A percentile compares a stretch with the other conserved stretches of the same genome.
These are phyloP conservation scores for Malurus cyaneus DNA, from an alignment of 2,113 vertebrate species.

Conservation along the genomic window DNA sequence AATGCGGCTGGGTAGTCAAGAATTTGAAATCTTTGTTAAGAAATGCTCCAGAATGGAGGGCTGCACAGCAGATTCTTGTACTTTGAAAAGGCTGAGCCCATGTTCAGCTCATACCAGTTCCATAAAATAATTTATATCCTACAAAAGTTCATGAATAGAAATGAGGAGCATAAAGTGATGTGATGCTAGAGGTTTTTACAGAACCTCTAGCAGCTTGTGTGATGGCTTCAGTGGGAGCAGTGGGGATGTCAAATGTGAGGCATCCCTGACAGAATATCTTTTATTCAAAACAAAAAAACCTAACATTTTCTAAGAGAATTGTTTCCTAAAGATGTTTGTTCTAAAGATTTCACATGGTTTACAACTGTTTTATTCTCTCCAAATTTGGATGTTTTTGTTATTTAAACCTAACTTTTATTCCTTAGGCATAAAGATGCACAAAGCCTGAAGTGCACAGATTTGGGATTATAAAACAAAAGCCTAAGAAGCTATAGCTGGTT, in stretches of 20 bases:
- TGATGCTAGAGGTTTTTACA: neutral
- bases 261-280: neutral
- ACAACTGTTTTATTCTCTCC: neutral
- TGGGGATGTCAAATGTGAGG: neutral
- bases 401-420: neutral
- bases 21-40: neutral
- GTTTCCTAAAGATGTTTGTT: neutral
- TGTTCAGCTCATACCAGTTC: neutral
- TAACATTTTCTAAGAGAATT: neutral
- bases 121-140: neutral
- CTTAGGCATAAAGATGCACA: neutral
- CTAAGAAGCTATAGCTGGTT: slow-evolving; percentile 45
- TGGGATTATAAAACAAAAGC: slow-evolving; percentile 57
- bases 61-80: neutral
- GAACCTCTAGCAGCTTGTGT: neutral
- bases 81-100: neutral
- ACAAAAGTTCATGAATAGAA: neutral
- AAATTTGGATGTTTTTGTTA: neutral
- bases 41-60: neutral
- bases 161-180: fast-evolving
- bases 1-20: neutral
- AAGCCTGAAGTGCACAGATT: slow-evolving; percentile 32
- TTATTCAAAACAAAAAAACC: neutral
- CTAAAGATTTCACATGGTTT: neutral
- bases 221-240: neutral